phyloP scores from a whole-genome alignment of 2,113 vertebrate species.

The Ploceus nigricollis region DNA sequence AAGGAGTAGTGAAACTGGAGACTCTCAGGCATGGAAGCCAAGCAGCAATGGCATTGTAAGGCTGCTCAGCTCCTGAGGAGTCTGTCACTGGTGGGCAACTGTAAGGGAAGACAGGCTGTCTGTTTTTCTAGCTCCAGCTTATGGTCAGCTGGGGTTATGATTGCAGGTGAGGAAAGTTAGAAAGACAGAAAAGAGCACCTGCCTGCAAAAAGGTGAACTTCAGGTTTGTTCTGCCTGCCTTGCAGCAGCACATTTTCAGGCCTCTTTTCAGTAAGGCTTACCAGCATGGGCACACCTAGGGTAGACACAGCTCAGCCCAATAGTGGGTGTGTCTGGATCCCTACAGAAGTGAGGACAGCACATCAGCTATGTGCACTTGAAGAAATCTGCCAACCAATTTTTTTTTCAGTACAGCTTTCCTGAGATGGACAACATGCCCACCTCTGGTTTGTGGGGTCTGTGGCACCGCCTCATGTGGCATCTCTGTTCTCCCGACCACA shows the following conservation, averaged over 20 bases:
- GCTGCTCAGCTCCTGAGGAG: background rate
- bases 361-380: background rate
- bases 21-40: background rate
- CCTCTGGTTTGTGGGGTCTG: background rate
- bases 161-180: background rate
- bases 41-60: background rate
- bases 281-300: background rate
- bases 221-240: background rate
- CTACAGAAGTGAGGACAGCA: background rate
- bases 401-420: background rate
- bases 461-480: rapidly evolving
- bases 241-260: background rate
- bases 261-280: background rate
- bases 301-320: background rate
- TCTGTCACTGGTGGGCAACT: background rate
- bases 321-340: rapidly evolving
- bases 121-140: background rate
- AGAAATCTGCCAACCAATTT: background rate
- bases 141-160: background rate
- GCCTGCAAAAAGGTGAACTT: background rate
- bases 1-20: background rate
- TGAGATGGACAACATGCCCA: background rate
- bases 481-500: rapidly evolving
- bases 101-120: background rate
- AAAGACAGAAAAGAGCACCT: background rate